Evolutionary conservation across 2,113 vertebrate genomes (phyloP), one percentile per base, ranked within the genome.

Genomic region (Drymodes brunneopygia): DNA sequence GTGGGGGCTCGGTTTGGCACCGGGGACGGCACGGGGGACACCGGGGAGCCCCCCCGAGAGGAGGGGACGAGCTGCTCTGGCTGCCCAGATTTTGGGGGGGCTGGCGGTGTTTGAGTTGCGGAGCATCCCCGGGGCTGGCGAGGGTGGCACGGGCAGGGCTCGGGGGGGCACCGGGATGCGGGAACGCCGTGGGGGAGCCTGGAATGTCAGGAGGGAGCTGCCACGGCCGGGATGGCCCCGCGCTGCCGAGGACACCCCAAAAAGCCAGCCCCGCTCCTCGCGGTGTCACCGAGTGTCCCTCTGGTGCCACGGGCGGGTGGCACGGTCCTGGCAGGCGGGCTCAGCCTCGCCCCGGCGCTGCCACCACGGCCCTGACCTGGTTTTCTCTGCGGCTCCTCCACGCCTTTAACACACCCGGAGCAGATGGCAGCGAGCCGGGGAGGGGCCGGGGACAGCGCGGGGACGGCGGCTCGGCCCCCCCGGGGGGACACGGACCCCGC

Each of bases 81-180:
- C 51, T 31, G 78, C 44, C 22, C 69, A 0, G 3, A 3, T 38
- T 29, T 6, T 23, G 27, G 57, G 22, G 45, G 28, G 15, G 3
- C 10, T 7, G 47, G 15, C 11, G 77, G 2, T 5, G 15, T 33
- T 40, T 4, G 50, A 1, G 2, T 2, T 5, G 28, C 11, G 0
- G 16, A 0, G 2, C 2, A 0, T 10, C 33, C 29, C 45, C 53
- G 3, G 40, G 14, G 10, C 9, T 0, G 29, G 44, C 0, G 4
- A 33, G 54, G 1, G 3, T 0, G 27, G 71, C 50, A 8, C 0
- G 3, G 36, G 14, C 27, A 7, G 0, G 6, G 57, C 38, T 38
- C 38, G 38, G 38, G 38, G 38, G 38, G 38, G 38, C 19, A 20
- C n/a, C 11, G 0, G 60, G 40, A 12, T 19, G 42, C 1, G 12